These are phyloP conservation scores for Magallana angulata DNA, from an alignment of 1,140 invertebrate species.

Conservation along the genomic window DNA sequence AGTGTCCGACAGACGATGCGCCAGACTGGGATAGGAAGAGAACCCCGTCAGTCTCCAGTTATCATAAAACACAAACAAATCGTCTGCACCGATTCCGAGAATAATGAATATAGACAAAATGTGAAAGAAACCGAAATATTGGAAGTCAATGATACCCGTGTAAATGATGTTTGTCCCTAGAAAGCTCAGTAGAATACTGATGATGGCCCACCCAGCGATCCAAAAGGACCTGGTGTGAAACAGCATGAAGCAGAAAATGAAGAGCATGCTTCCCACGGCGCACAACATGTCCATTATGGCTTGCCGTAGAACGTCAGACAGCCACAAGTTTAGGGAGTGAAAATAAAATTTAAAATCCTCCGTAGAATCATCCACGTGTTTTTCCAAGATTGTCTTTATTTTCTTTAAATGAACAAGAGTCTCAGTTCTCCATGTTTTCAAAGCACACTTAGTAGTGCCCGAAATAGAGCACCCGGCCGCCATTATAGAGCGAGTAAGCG, in stretches of 20 bases:
- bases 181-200: slow-evolving; percentile 67
- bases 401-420: background rate
- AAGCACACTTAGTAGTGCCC: slow-evolving; percentile 7
- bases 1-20: slow-evolving; percentile 49
- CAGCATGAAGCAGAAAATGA: slow-evolving; percentile 65
- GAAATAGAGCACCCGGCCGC: slow-evolving; percentile 47
- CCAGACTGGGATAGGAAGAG: slow-evolving; percentile 46
- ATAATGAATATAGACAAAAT: slow-evolving; percentile 69
- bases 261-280: slow-evolving; percentile 64
- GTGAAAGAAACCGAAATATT: slow-evolving; percentile 70
- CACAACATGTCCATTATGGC: slow-evolving; percentile 64
- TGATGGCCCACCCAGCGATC: slow-evolving; percentile 59
- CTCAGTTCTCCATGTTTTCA: background rate
- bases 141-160: slow-evolving; percentile 62
- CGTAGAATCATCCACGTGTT: slow-evolving; percentile 21
- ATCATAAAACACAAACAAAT: slow-evolving; percentile 71
- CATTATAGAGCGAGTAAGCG: slow-evolving; percentile 41
- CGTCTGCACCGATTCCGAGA: slow-evolving; percentile 69
- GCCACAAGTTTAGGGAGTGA: slow-evolving; percentile 47
- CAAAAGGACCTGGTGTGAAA: slow-evolving; percentile 66
- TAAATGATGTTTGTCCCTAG: slow-evolving; percentile 67
- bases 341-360: slow-evolving; percentile 57
- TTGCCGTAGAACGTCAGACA: slow-evolving; percentile 56
- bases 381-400: slow-evolving; percentile 37
- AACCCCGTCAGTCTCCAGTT: slow-evolving; percentile 61